Evolutionary conservation across 2,888 invertebrate genomes (phyloP).

Genomic region (Tipula lateralis): DNA sequence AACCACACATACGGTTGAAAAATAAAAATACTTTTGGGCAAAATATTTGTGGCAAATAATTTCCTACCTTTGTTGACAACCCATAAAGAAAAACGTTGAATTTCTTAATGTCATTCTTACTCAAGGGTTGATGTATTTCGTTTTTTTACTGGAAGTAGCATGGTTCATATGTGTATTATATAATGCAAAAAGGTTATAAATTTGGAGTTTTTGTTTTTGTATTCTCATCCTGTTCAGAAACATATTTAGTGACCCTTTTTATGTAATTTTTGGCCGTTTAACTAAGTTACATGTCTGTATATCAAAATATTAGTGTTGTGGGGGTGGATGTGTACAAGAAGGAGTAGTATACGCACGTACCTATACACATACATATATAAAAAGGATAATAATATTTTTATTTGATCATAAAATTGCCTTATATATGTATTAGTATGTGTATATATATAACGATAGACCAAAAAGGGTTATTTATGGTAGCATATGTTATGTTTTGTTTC

Average conservation of each 20-base stretch:
- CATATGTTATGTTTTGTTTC: background rate
- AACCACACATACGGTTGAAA: background rate
- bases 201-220: background rate
- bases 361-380: background rate
- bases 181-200: background rate
- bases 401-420: background rate
- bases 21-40: background rate
- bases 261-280: background rate
- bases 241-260: conserved; percentile 19
- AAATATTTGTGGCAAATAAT: background rate
- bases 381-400: background rate
- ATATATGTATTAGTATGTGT: background rate
- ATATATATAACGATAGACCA: background rate
- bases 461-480: conserved; percentile 11
- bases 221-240: background rate
- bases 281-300: background rate
- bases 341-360: background rate
- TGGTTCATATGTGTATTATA: background rate
- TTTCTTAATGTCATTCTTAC: background rate
- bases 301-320: background rate
- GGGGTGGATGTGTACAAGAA: background rate
- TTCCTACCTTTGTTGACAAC: background rate
- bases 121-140: background rate
- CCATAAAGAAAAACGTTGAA: background rate
- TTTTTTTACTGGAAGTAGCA: background rate